Conservation (phyloP, 2,113 vertebrate genomes). For the Pteruthius melanotis region DNA sequence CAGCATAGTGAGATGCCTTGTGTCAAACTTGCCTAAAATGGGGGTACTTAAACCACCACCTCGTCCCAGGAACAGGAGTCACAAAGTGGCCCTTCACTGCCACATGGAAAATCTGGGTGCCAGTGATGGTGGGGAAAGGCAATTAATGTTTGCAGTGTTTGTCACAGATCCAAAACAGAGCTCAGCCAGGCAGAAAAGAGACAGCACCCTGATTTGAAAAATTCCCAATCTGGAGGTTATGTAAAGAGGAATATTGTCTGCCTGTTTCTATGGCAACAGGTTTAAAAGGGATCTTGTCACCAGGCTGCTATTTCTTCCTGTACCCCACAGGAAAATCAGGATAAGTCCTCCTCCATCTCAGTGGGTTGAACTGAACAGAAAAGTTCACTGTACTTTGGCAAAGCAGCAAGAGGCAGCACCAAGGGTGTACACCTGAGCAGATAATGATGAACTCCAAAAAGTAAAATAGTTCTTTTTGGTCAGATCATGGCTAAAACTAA, state of each 20-base stretch:
- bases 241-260: slow-evolving; percentile 4
- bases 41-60: neutral
- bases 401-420: neutral
- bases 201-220: slow-evolving; percentile 1
- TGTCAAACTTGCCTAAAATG: neutral
- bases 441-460: neutral
- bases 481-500: neutral
- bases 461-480: neutral
- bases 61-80: neutral
- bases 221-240: slow-evolving; percentile 1
- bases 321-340: slow-evolving; percentile 17
- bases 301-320: slow-evolving; percentile 34
- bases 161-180: neutral
- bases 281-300: slow-evolving; percentile 26
- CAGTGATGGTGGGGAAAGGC: neutral
- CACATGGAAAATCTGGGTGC: neutral
- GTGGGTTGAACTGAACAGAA: neutral
- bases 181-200: neutral
- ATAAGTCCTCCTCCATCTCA: slow-evolving; percentile 19
- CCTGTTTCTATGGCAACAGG: slow-evolving; percentile 39
- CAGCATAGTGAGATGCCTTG: neutral
- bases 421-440: neutral
- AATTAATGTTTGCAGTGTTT: neutral
- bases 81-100: neutral
- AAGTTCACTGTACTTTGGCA: slow-evolving; percentile 28